Evolutionary conservation across 2,797 vertebrate genomes (phyloP).

Genomic region (Sciaenops ocellatus): DNA sequence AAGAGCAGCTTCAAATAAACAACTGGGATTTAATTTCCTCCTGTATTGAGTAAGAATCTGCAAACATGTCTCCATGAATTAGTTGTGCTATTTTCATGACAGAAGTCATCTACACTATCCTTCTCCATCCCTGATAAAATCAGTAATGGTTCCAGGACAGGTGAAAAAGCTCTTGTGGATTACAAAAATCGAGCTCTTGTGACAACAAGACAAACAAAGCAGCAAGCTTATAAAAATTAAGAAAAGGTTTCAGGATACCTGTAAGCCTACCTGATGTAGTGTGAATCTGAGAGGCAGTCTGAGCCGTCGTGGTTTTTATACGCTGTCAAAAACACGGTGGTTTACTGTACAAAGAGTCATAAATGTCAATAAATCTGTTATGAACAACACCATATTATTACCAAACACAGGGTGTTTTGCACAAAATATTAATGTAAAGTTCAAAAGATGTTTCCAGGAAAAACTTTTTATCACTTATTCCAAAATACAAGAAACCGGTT

Average conservation of each 20-base stretch:
- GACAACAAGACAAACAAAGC: neutral
- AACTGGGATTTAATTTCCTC: slow-evolving; percentile 30
- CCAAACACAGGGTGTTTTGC: slow-evolving; percentile 74
- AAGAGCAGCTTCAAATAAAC: slow-evolving; percentile 42
- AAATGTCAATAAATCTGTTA: slow-evolving; percentile 75
- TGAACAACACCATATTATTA: slow-evolving; percentile 62
- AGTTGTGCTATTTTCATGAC: neutral
- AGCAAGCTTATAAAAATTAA: slow-evolving; percentile 4
- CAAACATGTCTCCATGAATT: slow-evolving; percentile 4
- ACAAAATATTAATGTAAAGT: slow-evolving; percentile 72
- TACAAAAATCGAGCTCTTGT: neutral
- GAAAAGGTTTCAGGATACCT: slow-evolving; percentile 25
- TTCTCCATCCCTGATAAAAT: slow-evolving; percentile 25
- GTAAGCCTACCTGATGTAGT: slow-evolving; percentile 70
- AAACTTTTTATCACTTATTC: slow-evolving; percentile 29
- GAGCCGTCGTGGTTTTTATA: slow-evolving; percentile 75
- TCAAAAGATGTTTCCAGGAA: slow-evolving; percentile 68
- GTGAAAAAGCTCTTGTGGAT: neutral
- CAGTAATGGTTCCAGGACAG: neutral
- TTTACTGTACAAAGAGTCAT: slow-evolving; percentile 71
- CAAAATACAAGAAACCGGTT: slow-evolving; percentile 59
- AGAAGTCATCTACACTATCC: neutral
- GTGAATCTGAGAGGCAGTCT: slow-evolving; percentile 41
- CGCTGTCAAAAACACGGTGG: slow-evolving; percentile 29
- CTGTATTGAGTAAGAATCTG: neutral